Conservation (phyloP, 1,140 invertebrate species). For the Drosophila virilis region DNA sequence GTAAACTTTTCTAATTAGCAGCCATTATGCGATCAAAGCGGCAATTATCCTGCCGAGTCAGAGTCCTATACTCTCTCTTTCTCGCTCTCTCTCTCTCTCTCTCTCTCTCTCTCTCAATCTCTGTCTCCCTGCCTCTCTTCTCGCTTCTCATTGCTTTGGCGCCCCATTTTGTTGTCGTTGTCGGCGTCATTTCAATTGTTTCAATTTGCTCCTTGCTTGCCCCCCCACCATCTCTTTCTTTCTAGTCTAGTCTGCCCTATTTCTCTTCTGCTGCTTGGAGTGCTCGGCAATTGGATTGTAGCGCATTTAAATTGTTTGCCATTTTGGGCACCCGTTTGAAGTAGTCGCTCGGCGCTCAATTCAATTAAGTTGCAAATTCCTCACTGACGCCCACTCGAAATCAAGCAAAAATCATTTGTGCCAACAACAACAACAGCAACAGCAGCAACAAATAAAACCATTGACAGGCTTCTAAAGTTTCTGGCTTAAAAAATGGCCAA, state of each 20-base stretch:
- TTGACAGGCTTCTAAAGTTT: slow-evolving; percentile 48
- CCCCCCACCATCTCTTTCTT: background rate
- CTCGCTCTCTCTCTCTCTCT: background rate
- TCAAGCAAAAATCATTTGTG: slow-evolving; percentile 36
- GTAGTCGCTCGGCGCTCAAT: slow-evolving; percentile 22
- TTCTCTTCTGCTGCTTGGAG: slow-evolving; percentile 17
- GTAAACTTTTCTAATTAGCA: slow-evolving; percentile 80
- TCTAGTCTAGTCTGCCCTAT: background rate
- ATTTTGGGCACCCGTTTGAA: slow-evolving; percentile 25
- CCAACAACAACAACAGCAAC: background rate
- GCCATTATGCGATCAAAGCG: slow-evolving; percentile 73
- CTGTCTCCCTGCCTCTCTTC: too few species aligned
- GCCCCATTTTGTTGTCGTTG: background rate
- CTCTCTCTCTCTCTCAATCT: background rate
- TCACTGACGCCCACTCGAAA: slow-evolving; percentile 7
- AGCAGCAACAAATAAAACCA: slow-evolving; percentile 23
- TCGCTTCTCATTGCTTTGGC: background rate
- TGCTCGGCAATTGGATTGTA: slow-evolving; percentile 31
- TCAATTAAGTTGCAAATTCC: slow-evolving; percentile 43
- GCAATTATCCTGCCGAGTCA: slow-evolving; percentile 62
- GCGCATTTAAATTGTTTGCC: slow-evolving; percentile 45
- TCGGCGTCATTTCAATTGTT: slow-evolving; percentile 29
- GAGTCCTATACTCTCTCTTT: background rate
- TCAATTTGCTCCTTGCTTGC: slow-evolving; percentile 33
- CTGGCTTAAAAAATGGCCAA: slow-evolving; percentile 36